Evolutionary conservation across 2,113 vertebrate species (phyloP), one percentile per base, ranked within the genome.

Genomic region (Equus przewalskii): DNA sequence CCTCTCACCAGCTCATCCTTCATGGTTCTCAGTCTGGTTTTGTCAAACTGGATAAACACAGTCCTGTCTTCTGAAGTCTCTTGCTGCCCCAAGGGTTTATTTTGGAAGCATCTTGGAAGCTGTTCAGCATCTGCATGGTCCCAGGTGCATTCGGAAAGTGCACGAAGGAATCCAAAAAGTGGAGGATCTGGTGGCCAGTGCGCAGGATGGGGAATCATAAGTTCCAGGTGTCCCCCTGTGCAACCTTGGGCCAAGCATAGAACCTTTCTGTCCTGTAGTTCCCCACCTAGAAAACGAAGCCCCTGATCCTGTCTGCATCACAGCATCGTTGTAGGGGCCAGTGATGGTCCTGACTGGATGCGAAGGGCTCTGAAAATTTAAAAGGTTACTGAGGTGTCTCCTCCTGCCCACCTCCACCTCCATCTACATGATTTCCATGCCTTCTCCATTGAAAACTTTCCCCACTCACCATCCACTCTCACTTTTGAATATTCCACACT

Each of bases 121-220:
- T 14, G 33, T 14, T 14, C 7, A 10, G 30, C 51, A 16, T 24
- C 85, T 69, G 58, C 15, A 16, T 11, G 14, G n/a, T n/a, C 41
- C 79, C 79, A 56, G 44, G 44, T 67, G 41, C 14, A 22, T 41
- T 22, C 49, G 16, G 24, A 36, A 84, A 64, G 49, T 30, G 30
- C 49, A 72, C 2, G 13, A 72, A 65, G 56, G 70, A 72, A 92
- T 62, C 72, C 16, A 49, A 30, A 80, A 60, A 8, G 19, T 54
- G 15, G 15, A 7, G 10, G 10, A 51, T 60, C 16, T 0, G 0
- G n/a, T 9, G 18, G 28, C 28, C 28, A 30, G 54, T 10, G 7
- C 22, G 3, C 36, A 5, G 56, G 49, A 10, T 16, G 36, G 82
- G 21, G 10, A 36, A 44, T 54, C 46, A 46, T 28, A 76, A 54